Percentiles rank a stretch among this genome's conserved stretches.
phyloP scores from a whole-genome alignment of 2,113 vertebrate genomes.

The Struthidea cinerea region DNA sequence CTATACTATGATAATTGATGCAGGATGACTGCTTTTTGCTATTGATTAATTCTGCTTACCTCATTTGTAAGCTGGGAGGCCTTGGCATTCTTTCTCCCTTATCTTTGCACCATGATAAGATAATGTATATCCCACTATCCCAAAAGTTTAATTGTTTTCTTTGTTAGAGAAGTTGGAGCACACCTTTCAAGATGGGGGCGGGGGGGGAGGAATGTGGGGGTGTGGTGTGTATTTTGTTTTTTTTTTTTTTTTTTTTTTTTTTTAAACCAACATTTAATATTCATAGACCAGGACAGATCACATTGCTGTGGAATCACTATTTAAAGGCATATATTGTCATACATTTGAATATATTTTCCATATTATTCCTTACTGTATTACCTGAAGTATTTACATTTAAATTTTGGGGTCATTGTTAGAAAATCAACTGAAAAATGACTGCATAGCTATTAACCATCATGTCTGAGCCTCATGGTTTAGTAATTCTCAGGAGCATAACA shows the following conservation, averaged over 20 bases:
- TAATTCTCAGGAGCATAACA: conserved; percentile 63
- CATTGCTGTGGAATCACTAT: background rate
- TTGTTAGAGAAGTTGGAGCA: background rate
- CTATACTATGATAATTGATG: background rate
- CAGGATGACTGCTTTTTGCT: background rate
- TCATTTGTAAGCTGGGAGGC: background rate
- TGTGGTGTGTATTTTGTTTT: background rate
- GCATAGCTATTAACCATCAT: conserved; percentile 1
- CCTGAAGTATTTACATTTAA: background rate
- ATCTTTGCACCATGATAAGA: background rate
- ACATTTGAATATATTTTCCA: background rate
- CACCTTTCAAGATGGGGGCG: background rate
- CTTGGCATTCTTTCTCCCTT: background rate
- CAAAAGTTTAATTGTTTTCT: background rate
- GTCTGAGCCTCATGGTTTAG: conserved; percentile 18
- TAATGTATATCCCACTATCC: background rate
- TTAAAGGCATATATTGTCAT: background rate
- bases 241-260: background rate
- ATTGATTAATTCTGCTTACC: background rate
- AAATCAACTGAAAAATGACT: conserved; percentile 1
- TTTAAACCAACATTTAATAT: background rate
- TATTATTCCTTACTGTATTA: background rate
- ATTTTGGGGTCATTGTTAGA: background rate
- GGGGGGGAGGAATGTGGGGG: accelerated
- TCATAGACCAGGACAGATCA: background rate